Evolutionary conservation across 2,888 invertebrate genomes (phyloP), one percentile per base, ranked within the genome.

Genomic region (Gymnoscelis rufifasciata): DNA sequence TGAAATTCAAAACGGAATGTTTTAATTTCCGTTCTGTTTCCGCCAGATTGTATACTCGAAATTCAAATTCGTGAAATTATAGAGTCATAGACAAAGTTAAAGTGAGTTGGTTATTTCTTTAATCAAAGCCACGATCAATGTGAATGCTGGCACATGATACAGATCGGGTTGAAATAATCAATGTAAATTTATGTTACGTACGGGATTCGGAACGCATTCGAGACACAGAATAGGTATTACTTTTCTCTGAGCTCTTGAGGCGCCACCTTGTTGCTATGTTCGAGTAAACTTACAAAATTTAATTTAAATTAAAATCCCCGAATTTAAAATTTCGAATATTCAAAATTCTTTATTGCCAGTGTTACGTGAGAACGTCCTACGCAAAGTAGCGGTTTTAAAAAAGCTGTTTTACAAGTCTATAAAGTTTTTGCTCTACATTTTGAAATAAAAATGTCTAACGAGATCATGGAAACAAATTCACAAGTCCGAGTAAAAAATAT

Each of bases 121-220:
- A 68, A 72, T 74, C 70, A 57, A 51, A 53, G 57, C 62, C 68
- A 68, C 70, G 69, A 77, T 74, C 73, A 67, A 70, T 68, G 70
- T 60, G 63, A 70, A 70, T 62, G 61, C 71, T 71, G 54, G 65
- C 68, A 61, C 66, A 56, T 65, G 72, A 74, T 74, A 72, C 56
- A 54, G 68, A 75, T 77, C 74, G 64, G 60, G 60, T 66, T 67
- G 64, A 67, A 68, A 66, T 74, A 74, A 75, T 78, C 69, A 74
- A 79, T 78, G 75, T 70, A 73, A 78, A 78, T 78, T 71, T 74
- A 57, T 59, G 54, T 53, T 57, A 55, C 47, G 48, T 57, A 53
- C 60, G 60, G 60, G 62, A 60, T 59, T 62, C 47, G 51, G 54
- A 62, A 62, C 59, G 54, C 57, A 60, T 52, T 56, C 45, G 35